Evolutionary conservation across 2,797 vertebrate genomes (phyloP).

Genomic region (Lagocephalus sceleratus): DNA sequence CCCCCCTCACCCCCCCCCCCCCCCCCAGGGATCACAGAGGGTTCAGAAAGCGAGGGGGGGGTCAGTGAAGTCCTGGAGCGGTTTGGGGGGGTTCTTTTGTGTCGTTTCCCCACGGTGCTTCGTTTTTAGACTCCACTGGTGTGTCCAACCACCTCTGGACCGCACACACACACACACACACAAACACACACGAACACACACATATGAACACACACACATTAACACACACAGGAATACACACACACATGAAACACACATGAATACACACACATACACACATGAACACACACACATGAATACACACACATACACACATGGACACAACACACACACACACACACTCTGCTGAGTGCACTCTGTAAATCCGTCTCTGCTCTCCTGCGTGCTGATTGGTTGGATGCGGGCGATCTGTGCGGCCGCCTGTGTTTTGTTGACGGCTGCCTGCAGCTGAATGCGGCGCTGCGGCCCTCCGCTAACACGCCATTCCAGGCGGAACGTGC

Average conservation of each 20-base stretch:
- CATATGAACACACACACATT: background rate
- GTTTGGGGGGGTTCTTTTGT: too few relatives aligned
- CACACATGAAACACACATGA: constrained; percentile 9
- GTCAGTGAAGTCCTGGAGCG: too few relatives aligned
- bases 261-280: background rate
- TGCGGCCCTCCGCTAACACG: constrained; percentile 43
- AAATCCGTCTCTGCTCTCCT: constrained; percentile 47
- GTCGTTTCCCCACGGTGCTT: constrained; percentile 40
- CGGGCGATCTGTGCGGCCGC: constrained; percentile 65
- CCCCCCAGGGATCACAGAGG: too few relatives aligned
- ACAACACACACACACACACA: background rate
- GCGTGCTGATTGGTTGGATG: constrained; percentile 48
- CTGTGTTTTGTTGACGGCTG: constrained; percentile 74
- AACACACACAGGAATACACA: constrained; percentile 8
- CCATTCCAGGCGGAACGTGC: constrained; percentile 47
- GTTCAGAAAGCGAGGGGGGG: too few relatives aligned
- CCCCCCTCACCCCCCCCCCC: too few relatives aligned
- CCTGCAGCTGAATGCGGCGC: constrained; percentile 60
- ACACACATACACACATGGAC: background rate
- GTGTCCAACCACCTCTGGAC: constrained; percentile 43
- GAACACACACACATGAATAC: background rate
- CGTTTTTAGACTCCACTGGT: constrained; percentile 54
- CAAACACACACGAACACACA: background rate
- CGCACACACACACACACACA: constrained; percentile 18
- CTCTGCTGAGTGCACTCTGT: constrained; percentile 40